phyloP scores from a whole-genome alignment of 2,113 vertebrate genomes.

The Zosterops borbonicus region DNA sequence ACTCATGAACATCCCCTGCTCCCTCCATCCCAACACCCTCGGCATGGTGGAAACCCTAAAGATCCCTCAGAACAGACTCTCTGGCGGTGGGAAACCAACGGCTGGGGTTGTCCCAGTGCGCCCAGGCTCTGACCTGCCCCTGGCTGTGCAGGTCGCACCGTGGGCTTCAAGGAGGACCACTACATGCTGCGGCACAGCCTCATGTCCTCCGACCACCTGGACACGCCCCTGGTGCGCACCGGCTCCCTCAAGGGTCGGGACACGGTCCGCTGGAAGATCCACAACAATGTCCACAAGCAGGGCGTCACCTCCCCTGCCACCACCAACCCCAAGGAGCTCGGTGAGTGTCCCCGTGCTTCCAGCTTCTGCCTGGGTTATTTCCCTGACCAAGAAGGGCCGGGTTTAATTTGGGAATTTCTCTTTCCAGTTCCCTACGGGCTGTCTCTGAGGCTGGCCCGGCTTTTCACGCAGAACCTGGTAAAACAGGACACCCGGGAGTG shows the following conservation, averaged over 20 bases:
- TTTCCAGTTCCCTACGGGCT: conserved; percentile 85
- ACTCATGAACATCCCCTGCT: neutral
- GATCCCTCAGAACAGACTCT: neutral
- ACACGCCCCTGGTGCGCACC: conserved; percentile 88
- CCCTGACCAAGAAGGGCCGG: neutral
- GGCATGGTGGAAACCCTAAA: neutral
- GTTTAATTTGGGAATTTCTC: neutral
- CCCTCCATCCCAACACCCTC: neutral
- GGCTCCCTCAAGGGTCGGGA: conserved; percentile 88
- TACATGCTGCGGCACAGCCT: conserved; percentile 90
- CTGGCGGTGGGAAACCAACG: rapidly evolving
- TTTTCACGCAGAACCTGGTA: conserved; percentile 85
- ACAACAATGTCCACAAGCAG: conserved; percentile 88
- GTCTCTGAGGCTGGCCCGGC: conserved; percentile 85
- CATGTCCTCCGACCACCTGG: conserved; percentile 88
- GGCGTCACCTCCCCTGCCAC: conserved; percentile 64
- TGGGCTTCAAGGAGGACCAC: conserved; percentile 96
- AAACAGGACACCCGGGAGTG: conserved; percentile 80
- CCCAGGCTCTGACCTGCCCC: neutral
- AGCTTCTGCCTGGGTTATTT: neutral
- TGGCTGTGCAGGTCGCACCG: conserved; percentile 81
- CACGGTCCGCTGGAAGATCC: conserved; percentile 90
- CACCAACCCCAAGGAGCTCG: conserved; percentile 81
- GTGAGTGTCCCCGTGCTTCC: conserved; percentile 70
- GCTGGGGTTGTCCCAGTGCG: rapidly evolving